Conservation (phyloP, 2,888 invertebrate genomes). For the Tridacna crocea region DNA sequence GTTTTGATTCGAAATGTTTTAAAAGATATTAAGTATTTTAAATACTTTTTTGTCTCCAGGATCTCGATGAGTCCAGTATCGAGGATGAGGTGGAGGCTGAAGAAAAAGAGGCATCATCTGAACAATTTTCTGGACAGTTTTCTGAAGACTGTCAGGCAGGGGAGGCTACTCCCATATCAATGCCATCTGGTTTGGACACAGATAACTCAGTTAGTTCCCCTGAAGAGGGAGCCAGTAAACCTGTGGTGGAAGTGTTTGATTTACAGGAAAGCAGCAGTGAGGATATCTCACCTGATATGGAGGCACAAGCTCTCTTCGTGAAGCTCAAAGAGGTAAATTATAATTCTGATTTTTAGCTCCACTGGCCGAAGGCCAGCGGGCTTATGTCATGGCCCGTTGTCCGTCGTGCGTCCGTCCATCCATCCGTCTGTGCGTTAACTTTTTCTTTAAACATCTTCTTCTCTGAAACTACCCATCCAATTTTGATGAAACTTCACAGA, state of each 20-base stretch:
- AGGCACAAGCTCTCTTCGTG: constrained; percentile 82
- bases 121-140: constrained; percentile 8
- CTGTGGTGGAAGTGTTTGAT: constrained; percentile 75
- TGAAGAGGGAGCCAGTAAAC: constrained; percentile 61
- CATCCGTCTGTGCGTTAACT: too few relatives aligned
- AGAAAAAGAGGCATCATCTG: constrained; percentile 52
- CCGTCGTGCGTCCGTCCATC: too few relatives aligned
- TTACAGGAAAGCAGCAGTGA: constrained; percentile 82
- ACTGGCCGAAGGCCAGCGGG: too few relatives aligned
- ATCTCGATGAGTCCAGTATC: constrained; percentile 67
- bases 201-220: constrained; percentile 72
- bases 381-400: too few relatives aligned
- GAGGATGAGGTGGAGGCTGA: constrained; percentile 66
- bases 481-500: too few relatives aligned
- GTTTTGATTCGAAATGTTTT: too few relatives aligned
- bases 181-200: constrained; percentile 69
- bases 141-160: constrained; percentile 73
- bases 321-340: constrained; percentile 83
- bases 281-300: constrained; percentile 83
- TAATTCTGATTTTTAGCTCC: too few relatives aligned
- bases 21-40: too few relatives aligned
- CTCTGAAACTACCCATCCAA: too few relatives aligned
- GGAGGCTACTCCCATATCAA: constrained; percentile 78
- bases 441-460: too few relatives aligned
- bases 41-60: constrained; percentile 47